Evolutionary conservation across 2,797 vertebrate species (phyloP).

Genomic region (Zenarchopterus dispar): DNA sequence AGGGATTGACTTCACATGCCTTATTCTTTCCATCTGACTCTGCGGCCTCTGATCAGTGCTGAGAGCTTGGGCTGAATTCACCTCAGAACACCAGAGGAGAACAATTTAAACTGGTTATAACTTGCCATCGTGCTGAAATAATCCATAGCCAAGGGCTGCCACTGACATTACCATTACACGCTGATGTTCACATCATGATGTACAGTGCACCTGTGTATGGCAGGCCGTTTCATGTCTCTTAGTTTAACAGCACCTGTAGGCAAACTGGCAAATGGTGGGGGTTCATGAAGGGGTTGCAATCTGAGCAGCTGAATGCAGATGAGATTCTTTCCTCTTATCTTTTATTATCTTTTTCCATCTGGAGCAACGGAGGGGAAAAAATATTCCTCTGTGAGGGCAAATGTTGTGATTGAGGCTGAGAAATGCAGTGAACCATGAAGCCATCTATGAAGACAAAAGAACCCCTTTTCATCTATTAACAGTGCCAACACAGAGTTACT

Average conservation of each 20-base stretch:
- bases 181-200: conserved; percentile 32
- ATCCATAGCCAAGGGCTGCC: conserved; percentile 25
- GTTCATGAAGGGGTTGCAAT: conserved; percentile 64
- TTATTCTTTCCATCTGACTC: conserved; percentile 58
- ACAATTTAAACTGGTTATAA: conserved; percentile 38
- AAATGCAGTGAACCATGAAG: not conserved
- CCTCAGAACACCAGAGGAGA: conserved; percentile 20
- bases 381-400: conserved; percentile 7
- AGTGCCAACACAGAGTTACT: not conserved
- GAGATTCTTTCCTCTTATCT: conserved; percentile 53
- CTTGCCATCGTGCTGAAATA: conserved; percentile 27
- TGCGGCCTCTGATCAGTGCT: conserved; percentile 9
- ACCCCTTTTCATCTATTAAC: not conserved
- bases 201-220: conserved; percentile 52
- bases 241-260: conserved; percentile 61
- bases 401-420: not conserved
- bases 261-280: conserved; percentile 53
- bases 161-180: conserved; percentile 29
- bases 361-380: not conserved
- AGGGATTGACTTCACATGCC: conserved; percentile 68
- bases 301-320: conserved; percentile 73
- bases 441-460: not conserved
- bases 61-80: conserved; percentile 22
- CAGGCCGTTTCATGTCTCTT: conserved; percentile 60
- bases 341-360: conserved; percentile 36